phyloP scores from a whole-genome alignment of 2,797 vertebrate species.

The Picus viridis region DNA sequence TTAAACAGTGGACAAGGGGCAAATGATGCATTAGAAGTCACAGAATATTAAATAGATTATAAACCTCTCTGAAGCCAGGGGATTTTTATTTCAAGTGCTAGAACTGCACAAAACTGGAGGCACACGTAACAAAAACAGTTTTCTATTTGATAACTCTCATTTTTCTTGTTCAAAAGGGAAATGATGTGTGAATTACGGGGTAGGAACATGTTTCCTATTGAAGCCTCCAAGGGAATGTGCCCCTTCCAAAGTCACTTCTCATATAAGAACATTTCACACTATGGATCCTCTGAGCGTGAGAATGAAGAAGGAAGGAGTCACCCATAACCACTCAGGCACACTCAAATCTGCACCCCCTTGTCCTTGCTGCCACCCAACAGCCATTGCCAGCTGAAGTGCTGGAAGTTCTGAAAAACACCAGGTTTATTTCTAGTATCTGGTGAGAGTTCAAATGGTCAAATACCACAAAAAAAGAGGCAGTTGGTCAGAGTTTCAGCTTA shows the following conservation, averaged over 20 bases:
- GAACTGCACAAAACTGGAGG: background rate
- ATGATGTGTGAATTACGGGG: background rate
- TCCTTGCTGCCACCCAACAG: background rate
- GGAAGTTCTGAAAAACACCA: background rate
- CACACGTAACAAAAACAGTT: background rate
- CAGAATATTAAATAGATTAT: background rate
- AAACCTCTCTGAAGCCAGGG: background rate
- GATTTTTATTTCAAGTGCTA: background rate
- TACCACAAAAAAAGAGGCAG: background rate
- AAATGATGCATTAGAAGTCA: background rate
- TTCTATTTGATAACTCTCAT: background rate
- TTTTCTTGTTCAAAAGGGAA: background rate
- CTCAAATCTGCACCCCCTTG: background rate
- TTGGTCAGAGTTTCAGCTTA: background rate
- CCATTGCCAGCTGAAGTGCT: background rate
- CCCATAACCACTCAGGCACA: background rate
- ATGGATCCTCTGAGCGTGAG: background rate
- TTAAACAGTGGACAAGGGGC: background rate
- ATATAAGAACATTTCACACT: background rate
- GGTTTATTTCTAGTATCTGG: background rate
- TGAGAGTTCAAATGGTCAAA: background rate
- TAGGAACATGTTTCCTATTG: background rate
- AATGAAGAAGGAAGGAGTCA: background rate
- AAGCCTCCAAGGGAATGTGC: background rate
- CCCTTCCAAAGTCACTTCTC: background rate